Base-by-base conservation (phyloP, 2,113 vertebrate species). In the Plestiodon gilberti region DNA sequence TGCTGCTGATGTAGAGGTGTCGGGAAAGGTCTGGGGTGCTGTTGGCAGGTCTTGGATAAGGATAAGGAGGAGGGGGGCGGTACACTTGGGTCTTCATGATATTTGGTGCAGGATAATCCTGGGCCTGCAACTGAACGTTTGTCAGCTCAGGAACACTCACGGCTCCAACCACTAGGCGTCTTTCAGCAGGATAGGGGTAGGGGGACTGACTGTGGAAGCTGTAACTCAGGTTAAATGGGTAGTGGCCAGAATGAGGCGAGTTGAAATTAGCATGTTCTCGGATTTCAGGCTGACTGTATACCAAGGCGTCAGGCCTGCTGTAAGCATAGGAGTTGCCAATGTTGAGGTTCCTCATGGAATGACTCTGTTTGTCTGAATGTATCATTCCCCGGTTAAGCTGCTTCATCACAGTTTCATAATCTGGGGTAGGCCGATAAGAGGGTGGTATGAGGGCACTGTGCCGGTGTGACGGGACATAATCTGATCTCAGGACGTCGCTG, bases 241-340 rank as follows among this genome's bases (percentile, higher is more conserved):
- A 98, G 91, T 97, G 98, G 70, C 94, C 95, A 4, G 96, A 90
- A 48, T 90, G 96, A 0, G 92, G 97, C 30, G 93, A 97, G 87
- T 67, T 3, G 0, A 96, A 89, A 17, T 95, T 97, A 9, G 97
- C 96, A 0, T 98, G 98, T 85, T 99, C 98, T 22, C 98, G 96
- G 78, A 99, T 99, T 92, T 99, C 99, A 0, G 99, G 99, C 75
- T 99, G 99, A 93, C 99, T 99, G 95, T 99, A 99, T 83, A 99
- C 99, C 62, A 99, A 96, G 25, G 98, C 98, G 61, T 99, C 99
- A 0, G 98, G 98, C 86, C 98, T 93, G 94, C 98, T 99, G 95
- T 99, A 99, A 9, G 98, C 98, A 1, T 98, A 99, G 0, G 99
- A 98, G 92, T 95, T 98, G 77, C 98, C 96, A 4, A 99, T 98